These are phyloP conservation scores for Dipodomys merriami DNA, from an alignment of 2,113 vertebrate species.

Conservation along the genomic window DNA sequence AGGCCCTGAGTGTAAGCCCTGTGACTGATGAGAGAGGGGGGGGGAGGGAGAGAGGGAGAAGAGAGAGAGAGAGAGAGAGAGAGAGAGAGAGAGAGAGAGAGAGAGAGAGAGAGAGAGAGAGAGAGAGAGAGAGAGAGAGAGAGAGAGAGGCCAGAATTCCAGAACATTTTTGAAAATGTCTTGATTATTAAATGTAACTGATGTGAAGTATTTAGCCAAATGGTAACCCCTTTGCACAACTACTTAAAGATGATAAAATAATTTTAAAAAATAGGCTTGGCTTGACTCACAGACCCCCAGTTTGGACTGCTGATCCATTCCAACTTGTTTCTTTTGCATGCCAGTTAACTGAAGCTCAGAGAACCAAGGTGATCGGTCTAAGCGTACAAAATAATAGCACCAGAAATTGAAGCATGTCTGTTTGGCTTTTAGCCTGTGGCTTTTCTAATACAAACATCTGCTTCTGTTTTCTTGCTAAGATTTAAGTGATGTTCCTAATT, in stretches of 20 bases:
- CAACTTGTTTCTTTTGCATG: not conserved
- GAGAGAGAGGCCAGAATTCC: too few species aligned
- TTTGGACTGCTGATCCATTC: not conserved
- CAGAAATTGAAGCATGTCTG: not conserved
- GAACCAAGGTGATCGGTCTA: not conserved
- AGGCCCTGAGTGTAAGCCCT: too few species aligned
- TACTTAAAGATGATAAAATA: too few species aligned
- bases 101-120: too few species aligned
- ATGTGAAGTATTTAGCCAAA: conserved; percentile 37
- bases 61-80: too few species aligned
- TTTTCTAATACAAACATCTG: conserved; percentile 62
- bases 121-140: too few species aligned
- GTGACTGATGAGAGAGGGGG: too few species aligned
- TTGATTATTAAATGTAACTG: conserved; percentile 39
- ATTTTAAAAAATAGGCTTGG: not conserved
- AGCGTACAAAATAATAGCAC: not conserved
- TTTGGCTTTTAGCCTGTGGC: not conserved
- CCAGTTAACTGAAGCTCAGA: not conserved
- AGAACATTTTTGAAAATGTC: not conserved
- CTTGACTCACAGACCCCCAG: not conserved
- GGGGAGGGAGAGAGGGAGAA: too few species aligned
- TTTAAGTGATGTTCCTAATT: conserved; percentile 64
- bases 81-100: too few species aligned
- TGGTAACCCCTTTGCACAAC: too few species aligned
- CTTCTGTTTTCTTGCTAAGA: conserved; percentile 61